Conservation (phyloP, 2,797 vertebrate genomes). For the Pipistrellus nathusii region DNA sequence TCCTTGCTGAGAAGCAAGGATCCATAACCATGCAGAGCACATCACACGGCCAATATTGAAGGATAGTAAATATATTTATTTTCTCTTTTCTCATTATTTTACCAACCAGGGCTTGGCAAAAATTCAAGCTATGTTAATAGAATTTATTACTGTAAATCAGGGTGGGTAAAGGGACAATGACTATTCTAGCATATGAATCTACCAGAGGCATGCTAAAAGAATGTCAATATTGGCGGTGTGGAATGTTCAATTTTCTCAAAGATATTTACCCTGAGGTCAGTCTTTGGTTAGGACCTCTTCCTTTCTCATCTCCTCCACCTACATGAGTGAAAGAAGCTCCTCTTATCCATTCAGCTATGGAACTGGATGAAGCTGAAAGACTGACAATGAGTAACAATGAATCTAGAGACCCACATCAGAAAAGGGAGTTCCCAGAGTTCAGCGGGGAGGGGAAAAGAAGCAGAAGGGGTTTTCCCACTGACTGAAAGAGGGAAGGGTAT, state of each 20-base stretch:
- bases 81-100: constrained; percentile 30
- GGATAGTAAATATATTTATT: background rate
- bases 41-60: background rate
- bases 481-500: background rate
- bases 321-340: background rate
- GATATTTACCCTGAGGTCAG: background rate
- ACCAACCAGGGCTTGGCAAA: constrained; percentile 18
- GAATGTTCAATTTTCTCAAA: background rate
- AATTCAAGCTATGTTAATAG: constrained; percentile 49
- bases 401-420: background rate
- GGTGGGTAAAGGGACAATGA: constrained; percentile 6
- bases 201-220: background rate
- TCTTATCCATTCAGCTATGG: background rate
- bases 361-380: background rate
- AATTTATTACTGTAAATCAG: constrained; percentile 47
- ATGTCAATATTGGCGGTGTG: background rate
- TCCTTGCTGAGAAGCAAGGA: constrained; percentile 10
- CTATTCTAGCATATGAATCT: background rate
- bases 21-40: background rate
- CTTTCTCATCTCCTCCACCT: background rate
- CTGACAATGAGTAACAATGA: background rate
- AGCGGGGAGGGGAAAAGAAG: background rate
- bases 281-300: background rate
- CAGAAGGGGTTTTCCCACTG: background rate
- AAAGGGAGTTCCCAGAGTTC: background rate